A percentile compares a stretch with the other conserved stretches of the same genome.
Evolutionary conservation across 1,140 invertebrate genomes (phyloP).

Genomic region (Augochlora pura): DNA sequence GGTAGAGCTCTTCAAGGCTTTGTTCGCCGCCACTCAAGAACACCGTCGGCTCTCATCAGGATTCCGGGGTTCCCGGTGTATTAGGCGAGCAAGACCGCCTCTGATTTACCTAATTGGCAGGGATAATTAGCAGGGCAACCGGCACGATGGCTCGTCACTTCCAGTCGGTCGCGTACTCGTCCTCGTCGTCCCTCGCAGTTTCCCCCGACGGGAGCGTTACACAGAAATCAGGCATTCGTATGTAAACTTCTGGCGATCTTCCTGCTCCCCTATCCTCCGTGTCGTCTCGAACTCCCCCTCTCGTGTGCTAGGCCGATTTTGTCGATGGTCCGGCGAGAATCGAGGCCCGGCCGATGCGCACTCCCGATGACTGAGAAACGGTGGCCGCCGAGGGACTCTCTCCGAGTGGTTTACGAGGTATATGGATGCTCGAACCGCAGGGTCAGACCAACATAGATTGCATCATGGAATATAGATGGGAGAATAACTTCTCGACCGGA

Average conservation of each 20-base stretch:
- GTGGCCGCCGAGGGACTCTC: conserved; percentile 52
- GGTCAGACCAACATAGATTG: conserved; percentile 55
- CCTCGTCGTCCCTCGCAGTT: neutral
- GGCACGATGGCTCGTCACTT: conserved; percentile 66
- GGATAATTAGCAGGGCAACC: conserved; percentile 70
- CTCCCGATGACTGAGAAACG: conserved; percentile 42
- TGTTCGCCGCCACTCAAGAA: conserved; percentile 42
- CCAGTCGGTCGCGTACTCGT: conserved; percentile 42
- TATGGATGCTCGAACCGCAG: conserved; percentile 53
- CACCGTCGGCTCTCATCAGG: conserved; percentile 40
- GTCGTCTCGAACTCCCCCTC: neutral
- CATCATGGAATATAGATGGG: conserved; percentile 67
- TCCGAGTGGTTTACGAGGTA: conserved; percentile 67
- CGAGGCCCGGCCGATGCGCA: conserved; percentile 15
- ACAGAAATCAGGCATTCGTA: conserved; percentile 74
- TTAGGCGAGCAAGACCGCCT: conserved; percentile 39
- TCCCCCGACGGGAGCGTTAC: conserved; percentile 33
- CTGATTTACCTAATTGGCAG: conserved; percentile 69
- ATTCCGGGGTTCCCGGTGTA: conserved; percentile 41
- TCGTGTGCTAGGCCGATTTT: conserved; percentile 24
- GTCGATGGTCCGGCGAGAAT: conserved; percentile 45
- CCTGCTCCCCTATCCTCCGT: conserved; percentile 16
- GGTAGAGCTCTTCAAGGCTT: conserved; percentile 16
- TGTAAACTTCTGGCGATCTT: conserved; percentile 71
- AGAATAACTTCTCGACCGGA: conserved; percentile 59